Evolutionary conservation across 2,113 vertebrate genomes (phyloP).

Genomic region (Oreochromis tanganicae): DNA sequence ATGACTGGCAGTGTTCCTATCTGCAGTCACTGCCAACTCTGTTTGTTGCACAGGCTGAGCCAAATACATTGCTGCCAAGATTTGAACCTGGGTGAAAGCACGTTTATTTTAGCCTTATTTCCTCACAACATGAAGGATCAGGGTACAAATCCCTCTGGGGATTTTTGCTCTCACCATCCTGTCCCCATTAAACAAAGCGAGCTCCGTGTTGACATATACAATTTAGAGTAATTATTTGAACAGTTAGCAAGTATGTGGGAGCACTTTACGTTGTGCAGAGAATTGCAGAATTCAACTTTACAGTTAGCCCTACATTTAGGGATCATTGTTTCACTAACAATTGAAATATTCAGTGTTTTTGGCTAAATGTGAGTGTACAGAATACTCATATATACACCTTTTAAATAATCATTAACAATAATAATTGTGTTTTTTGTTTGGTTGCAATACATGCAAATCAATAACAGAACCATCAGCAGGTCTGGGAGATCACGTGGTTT

Average conservation of each 20-base stretch:
- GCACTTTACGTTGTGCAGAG: not conserved
- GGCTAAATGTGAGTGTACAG: not conserved
- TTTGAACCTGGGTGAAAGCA: not conserved
- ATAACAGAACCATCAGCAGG: not conserved
- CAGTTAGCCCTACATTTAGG: not conserved
- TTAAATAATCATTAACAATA: not conserved
- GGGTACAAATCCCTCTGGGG: not conserved
- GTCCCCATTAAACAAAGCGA: not conserved
- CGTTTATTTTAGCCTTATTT: not conserved
- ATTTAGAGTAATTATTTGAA: not conserved
- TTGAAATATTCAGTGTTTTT: not conserved
- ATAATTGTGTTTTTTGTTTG: not conserved
- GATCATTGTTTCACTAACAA: not conserved
- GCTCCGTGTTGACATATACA: not conserved
- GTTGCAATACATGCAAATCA: not conserved
- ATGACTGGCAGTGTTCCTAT: constrained; percentile 1
- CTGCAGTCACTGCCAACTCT: constrained; percentile 3
- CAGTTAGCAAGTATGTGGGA: not conserved
- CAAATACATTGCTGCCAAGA: not conserved
- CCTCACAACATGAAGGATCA: not conserved
- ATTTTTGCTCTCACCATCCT: not conserved
- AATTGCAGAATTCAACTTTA: not conserved
- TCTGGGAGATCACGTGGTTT: not conserved
- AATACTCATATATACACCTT: not conserved
- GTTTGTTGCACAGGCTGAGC: not conserved